Percentiles rank a stretch among this genome's conserved stretches.
Conservation (phyloP, 2,113 vertebrate genomes). For the Melospiza georgiana region DNA sequence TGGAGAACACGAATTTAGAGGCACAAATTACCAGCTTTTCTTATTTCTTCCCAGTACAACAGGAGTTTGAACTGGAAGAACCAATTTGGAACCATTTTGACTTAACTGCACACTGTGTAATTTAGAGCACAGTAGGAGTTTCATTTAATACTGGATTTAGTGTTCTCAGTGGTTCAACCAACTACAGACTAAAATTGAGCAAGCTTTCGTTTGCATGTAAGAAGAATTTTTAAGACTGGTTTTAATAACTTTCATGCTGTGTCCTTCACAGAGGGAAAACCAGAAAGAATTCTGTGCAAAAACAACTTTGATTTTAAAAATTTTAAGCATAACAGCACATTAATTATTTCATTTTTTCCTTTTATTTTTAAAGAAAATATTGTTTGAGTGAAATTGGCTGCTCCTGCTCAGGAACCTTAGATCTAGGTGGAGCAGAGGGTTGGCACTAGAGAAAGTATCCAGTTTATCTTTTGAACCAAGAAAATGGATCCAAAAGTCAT, state of each 20-base stretch:
- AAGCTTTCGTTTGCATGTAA: slow-evolving; percentile 19
- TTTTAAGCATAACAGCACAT: background rate
- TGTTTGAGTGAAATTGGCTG: background rate
- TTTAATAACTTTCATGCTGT: slow-evolving; percentile 37
- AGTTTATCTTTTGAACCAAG: background rate
- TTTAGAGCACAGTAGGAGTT: slow-evolving; percentile 24
- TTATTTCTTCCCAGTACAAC: background rate
- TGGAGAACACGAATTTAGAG: background rate
- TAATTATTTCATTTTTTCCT: background rate
- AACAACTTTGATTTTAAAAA: slow-evolving; percentile 32
- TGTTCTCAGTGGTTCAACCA: background rate
- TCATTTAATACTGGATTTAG: background rate
- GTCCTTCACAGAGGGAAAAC: slow-evolving; percentile 33
- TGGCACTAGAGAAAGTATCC: background rate
- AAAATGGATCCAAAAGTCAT: background rate
- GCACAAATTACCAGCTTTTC: background rate
- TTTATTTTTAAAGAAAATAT: slow-evolving; percentile 62
- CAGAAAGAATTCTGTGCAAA: slow-evolving; percentile 64
- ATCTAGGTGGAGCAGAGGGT: background rate
- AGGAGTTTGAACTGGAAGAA: background rate
- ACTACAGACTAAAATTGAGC: slow-evolving; percentile 44
- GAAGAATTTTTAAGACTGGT: slow-evolving; percentile 49
- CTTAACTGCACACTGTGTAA: background rate
- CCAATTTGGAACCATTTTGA: background rate
- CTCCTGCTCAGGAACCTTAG: background rate